Percentiles rank a stretch among this genome's conserved stretches.
Conservation (phyloP, 2,113 vertebrate genomes). For the Rhadina sibilatrix region DNA sequence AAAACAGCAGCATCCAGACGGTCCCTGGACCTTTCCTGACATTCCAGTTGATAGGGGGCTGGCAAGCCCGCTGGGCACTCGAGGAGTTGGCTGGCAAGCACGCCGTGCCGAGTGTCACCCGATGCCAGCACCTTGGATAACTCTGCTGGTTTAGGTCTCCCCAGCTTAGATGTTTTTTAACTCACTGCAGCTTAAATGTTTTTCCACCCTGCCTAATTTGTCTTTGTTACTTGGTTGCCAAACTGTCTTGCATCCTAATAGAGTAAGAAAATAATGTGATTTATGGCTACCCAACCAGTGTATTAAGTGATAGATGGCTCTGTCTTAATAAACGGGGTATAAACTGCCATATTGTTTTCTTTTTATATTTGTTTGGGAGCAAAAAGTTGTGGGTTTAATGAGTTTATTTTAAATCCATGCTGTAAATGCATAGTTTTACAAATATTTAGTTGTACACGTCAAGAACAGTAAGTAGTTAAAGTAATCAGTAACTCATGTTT, state of each 20-base stretch:
- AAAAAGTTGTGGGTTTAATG: neutral
- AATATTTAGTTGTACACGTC: neutral
- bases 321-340: conserved; percentile 61
- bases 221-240: conserved; percentile 34
- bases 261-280: conserved; percentile 42
- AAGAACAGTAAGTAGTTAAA: neutral
- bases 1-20: neutral
- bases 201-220: conserved; percentile 1
- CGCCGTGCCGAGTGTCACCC: neutral
- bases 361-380: conserved; percentile 24
- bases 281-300: conserved; percentile 31
- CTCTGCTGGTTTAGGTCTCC: neutral
- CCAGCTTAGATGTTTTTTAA: neutral
- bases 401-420: neutral
- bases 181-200: neutral
- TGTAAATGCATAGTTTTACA: neutral
- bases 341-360: conserved; percentile 23
- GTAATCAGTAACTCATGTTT: neutral
- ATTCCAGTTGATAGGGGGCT: conserved; percentile 44
- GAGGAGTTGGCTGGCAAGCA: conserved; percentile 37
- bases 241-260: conserved; percentile 41
- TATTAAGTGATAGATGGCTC: conserved; percentile 47
- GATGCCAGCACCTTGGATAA: neutral
- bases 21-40: conserved; percentile 12
- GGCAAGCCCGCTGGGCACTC: neutral